Conservation (phyloP, 1,140 invertebrate species). For the Venturia canescens region DNA sequence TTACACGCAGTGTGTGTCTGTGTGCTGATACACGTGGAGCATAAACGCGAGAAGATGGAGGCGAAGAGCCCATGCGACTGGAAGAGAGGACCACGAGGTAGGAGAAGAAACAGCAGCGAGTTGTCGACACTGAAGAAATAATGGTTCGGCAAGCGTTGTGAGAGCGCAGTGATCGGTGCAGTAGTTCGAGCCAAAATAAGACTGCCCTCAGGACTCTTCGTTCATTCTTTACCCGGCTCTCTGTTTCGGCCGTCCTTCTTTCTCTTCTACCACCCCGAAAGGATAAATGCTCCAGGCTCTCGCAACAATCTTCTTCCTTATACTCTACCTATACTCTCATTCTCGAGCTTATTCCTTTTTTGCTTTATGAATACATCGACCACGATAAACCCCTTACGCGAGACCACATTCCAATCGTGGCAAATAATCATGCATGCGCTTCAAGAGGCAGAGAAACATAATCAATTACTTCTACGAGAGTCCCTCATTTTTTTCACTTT, state of each 20-base stretch:
- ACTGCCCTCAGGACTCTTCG: slow-evolving; percentile 36
- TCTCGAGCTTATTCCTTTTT: slow-evolving; percentile 23
- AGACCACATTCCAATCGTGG: slow-evolving; percentile 18
- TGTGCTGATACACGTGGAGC: neutral
- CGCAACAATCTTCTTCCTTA: slow-evolving; percentile 13
- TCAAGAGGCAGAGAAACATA: neutral
- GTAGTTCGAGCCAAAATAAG: slow-evolving; percentile 41
- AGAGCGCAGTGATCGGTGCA: slow-evolving; percentile 31
- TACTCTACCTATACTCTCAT: neutral
- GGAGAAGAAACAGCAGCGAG: slow-evolving; percentile 36
- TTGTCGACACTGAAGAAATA: slow-evolving; percentile 42
- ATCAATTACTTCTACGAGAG: no score
- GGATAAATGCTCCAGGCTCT: slow-evolving; percentile 41
- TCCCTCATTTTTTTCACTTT: no score
- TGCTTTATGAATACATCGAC: slow-evolving; percentile 19
- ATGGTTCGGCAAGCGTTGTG: slow-evolving; percentile 36
- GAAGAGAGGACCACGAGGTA: neutral
- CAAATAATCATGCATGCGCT: neutral
- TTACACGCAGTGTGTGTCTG: neutral
- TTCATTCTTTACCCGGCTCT: slow-evolving; percentile 29
- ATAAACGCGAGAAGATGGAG: slow-evolving; percentile 30
- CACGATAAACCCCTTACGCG: neutral
- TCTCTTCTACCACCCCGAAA: slow-evolving; percentile 37
- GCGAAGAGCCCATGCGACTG: neutral
- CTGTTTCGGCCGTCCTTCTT: slow-evolving; percentile 12